These are phyloP conservation scores for Lobophora halterata DNA, from an alignment of 2,888 invertebrate species.

Conservation along the genomic window DNA sequence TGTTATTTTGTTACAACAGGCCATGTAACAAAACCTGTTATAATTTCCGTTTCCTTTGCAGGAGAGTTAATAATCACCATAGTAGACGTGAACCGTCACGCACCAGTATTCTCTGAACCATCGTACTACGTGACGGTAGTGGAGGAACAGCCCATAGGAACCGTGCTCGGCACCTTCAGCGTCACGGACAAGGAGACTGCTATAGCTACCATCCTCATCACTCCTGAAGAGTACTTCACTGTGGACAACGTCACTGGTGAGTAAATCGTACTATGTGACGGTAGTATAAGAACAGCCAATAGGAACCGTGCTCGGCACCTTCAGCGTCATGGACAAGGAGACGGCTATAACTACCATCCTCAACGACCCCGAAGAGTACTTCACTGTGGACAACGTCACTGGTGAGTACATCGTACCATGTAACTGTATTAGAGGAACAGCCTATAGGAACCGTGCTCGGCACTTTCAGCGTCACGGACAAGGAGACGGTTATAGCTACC, in stretches of 20 bases:
- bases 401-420: conserved; percentile 78
- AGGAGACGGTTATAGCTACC: conserved; percentile 90
- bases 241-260: conserved; percentile 90
- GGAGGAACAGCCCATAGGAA: conserved; percentile 91
- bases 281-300: conserved; percentile 91
- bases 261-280: conserved; percentile 55
- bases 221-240: conserved; percentile 87
- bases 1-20: neutral
- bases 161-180: conserved; percentile 87
- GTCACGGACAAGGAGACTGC: conserved; percentile 92
- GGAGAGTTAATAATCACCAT: conserved; percentile 84
- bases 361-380: conserved; percentile 86
- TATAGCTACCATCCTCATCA: conserved; percentile 87
- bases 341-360: conserved; percentile 90
- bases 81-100: conserved; percentile 85
- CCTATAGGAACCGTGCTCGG: conserved; percentile 88
- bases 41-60: conserved; percentile 30
- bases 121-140: conserved; percentile 77
- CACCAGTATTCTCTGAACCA: conserved; percentile 77
- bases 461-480: conserved; percentile 89
- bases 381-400: conserved; percentile 89
- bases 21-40: neutral
- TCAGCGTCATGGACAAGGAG: conserved; percentile 90
- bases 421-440: conserved; percentile 88
- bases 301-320: conserved; percentile 88